Evolutionary conservation across 2,888 invertebrate genomes (phyloP).

Genomic region (Zhuqinia jingwanae): DNA sequence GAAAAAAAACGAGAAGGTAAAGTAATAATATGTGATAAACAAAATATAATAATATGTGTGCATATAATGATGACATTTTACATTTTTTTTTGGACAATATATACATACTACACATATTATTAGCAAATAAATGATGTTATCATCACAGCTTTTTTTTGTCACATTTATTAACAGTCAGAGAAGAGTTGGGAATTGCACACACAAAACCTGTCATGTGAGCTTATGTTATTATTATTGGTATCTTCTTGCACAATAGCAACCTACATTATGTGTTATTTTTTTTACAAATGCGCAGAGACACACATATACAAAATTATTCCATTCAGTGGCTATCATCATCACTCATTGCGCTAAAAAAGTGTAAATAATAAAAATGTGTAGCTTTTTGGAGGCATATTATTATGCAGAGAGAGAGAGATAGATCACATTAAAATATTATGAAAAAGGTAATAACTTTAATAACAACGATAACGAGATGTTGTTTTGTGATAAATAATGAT

Average conservation of each 20-base stretch:
- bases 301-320: not conserved
- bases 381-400: not conserved
- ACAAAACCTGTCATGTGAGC: slow-evolving; percentile 15
- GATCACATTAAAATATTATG: slow-evolving; percentile 43
- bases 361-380: slow-evolving; percentile 30
- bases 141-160: not conserved
- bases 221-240: too few species aligned
- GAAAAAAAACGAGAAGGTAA: slow-evolving; percentile 11
- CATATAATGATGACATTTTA: too few species aligned
- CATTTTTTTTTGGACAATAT: too few species aligned
- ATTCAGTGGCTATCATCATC: slow-evolving; percentile 11
- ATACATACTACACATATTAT: too few species aligned
- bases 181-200: not conserved
- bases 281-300: too few species aligned
- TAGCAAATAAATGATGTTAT: not conserved
- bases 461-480: slow-evolving; percentile 47
- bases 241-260: slow-evolving; percentile 16
- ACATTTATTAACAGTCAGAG: not conserved
- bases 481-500: slow-evolving; percentile 24
- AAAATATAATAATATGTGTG: too few species aligned
- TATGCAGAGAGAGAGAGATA: not conserved
- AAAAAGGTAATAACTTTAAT: slow-evolving; percentile 44
- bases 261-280: too few species aligned
- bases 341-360: too few species aligned
- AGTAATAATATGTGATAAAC: too few species aligned